Percentiles rank a stretch among this genome's conserved stretches.
Conservation (phyloP, 2,888 invertebrate species). For the Tiliacea aurago region DNA sequence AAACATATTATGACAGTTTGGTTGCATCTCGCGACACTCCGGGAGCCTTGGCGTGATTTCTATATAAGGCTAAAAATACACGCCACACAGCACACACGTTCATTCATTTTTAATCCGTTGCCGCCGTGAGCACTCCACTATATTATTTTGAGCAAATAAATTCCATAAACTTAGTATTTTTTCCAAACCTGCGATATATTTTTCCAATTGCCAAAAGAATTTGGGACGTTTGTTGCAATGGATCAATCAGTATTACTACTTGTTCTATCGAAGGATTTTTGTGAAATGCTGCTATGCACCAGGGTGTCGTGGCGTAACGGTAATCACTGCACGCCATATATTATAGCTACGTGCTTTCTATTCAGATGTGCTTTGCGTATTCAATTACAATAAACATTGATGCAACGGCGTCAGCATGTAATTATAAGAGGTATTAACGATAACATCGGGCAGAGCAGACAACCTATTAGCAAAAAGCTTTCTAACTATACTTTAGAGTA, state of each 20-base stretch:
- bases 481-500: constrained; percentile 9
- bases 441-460: constrained; percentile 20
- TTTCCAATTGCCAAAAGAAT: not conserved
- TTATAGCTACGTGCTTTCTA: constrained; percentile 74
- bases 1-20: constrained; percentile 68
- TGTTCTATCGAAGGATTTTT: constrained; percentile 68
- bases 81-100: constrained; percentile 68
- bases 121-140: constrained; percentile 45
- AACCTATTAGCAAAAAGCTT: constrained; percentile 39
- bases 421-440: constrained; percentile 19
- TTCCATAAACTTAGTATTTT: not conserved
- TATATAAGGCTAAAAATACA: constrained; percentile 77
- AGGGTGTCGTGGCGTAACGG: constrained; percentile 59
- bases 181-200: not conserved
- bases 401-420: constrained; percentile 28
- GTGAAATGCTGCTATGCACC: constrained; percentile 51
- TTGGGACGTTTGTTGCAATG: not conserved
- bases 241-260: constrained; percentile 17
- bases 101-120: constrained; percentile 69
- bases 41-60: constrained; percentile 78
- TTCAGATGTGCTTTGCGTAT: constrained; percentile 68
- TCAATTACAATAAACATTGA: constrained; percentile 62
- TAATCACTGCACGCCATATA: constrained; percentile 68
- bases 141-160: constrained; percentile 5
- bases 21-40: constrained; percentile 70